These are phyloP conservation scores for Rousettus leschenaultii DNA, from an alignment of 2,113 vertebrate species.

Conservation along the genomic window DNA sequence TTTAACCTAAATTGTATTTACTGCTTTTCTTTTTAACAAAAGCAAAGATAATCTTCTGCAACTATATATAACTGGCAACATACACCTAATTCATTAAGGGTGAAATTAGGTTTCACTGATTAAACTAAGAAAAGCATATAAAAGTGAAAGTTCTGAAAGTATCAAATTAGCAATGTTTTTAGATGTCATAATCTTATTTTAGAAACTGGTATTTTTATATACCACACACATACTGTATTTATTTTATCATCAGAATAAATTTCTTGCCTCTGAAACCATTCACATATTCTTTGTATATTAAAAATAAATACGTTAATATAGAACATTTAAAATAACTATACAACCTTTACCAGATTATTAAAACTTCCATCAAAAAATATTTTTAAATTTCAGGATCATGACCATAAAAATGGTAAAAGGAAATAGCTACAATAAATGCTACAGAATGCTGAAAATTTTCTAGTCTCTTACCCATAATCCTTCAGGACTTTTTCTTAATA, in stretches of 20 bases:
- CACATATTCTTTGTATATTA: slow-evolving; percentile 13
- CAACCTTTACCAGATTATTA: background rate
- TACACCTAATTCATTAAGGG: background rate
- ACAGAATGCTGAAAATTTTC: background rate
- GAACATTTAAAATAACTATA: background rate
- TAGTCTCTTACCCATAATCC: background rate
- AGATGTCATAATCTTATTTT: background rate
- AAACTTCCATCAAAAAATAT: background rate
- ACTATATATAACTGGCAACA: background rate
- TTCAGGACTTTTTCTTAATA: background rate
- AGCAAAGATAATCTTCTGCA: slow-evolving; percentile 10
- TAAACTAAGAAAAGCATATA: background rate
- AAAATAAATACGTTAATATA: background rate
- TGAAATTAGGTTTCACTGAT: background rate
- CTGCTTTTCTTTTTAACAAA: slow-evolving; percentile 18
- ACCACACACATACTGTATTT: background rate
- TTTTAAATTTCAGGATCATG: slow-evolving; percentile 5
- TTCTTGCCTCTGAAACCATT: slow-evolving; percentile 16
- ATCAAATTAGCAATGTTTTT: slow-evolving; percentile 9
- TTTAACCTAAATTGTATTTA: background rate
- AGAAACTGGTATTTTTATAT: slow-evolving; percentile 1
- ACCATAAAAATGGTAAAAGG: background rate
- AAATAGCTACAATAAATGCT: background rate
- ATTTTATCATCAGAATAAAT: background rate
- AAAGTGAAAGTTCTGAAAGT: background rate